phyloP scores from a whole-genome alignment of 2,113 vertebrate genomes.

The Urocitellus parryii region DNA sequence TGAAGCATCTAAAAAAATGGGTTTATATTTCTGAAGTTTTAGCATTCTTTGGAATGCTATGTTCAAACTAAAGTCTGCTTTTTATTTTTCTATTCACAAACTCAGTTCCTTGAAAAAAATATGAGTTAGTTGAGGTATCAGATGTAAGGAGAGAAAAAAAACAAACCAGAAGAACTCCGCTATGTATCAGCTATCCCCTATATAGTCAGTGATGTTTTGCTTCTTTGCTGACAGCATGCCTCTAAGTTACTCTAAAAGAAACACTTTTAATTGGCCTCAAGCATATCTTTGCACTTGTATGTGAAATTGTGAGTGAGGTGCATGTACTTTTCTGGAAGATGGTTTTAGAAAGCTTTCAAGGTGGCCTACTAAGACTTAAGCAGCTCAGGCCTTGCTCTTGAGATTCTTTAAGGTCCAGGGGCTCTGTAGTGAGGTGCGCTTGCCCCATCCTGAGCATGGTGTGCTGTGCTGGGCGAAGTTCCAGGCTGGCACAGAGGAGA shows the following conservation, averaged over 20 bases:
- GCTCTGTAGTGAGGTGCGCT: no score
- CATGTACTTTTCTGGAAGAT: not conserved
- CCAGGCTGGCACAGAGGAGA: not conserved
- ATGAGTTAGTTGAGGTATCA: not conserved
- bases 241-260: not conserved
- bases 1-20: slow-evolving; percentile 21
- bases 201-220: not conserved
- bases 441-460: not conserved
- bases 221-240: not conserved
- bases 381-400: not conserved
- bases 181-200: not conserved
- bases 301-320: not conserved
- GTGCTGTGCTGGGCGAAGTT: not conserved
- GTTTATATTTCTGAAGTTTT: slow-evolving; percentile 24
- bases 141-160: not conserved
- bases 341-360: not conserved
- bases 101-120: not conserved
- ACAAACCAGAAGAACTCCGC: not conserved
- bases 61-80: not conserved
- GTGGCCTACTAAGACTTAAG: not conserved
- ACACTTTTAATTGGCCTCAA: not conserved
- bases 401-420: not conserved
- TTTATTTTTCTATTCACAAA: slow-evolving; percentile 40
- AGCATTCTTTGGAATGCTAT: not conserved
- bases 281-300: not conserved